Percentiles rank a stretch among this genome's conserved stretches.
Evolutionary conservation across 2,797 vertebrate species (phyloP).

Genomic region (Anomalospiza imberbis): DNA sequence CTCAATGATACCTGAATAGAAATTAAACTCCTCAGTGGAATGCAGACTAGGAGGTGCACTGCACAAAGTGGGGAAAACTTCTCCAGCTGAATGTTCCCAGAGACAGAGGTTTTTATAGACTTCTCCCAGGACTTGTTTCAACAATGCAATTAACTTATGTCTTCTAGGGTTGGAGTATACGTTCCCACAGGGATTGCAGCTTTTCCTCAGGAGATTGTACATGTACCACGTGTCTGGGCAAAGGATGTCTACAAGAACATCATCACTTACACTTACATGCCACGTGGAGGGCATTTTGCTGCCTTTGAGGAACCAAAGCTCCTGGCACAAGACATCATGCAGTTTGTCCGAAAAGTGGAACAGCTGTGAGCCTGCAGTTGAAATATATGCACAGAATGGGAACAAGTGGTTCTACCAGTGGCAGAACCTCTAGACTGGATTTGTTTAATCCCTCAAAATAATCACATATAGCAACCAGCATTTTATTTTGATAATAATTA

Average conservation of each 20-base stretch:
- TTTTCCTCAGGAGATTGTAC: conserved; percentile 79
- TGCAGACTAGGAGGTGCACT: neutral
- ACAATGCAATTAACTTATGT: neutral
- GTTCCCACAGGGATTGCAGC: conserved; percentile 85
- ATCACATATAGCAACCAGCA: neutral
- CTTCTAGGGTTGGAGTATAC: conserved; percentile 67
- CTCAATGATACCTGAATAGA: neutral
- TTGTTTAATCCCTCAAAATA: neutral
- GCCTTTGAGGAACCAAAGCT: conserved; percentile 87
- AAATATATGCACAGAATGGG: neutral
- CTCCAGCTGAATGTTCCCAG: neutral
- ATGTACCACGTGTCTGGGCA: conserved; percentile 78
- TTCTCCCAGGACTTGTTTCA: neutral
- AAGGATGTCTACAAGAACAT: conserved; percentile 72
- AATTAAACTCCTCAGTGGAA: neutral
- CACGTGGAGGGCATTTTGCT: conserved; percentile 85
- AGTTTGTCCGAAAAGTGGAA: conserved; percentile 84
- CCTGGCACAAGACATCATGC: conserved; percentile 78
- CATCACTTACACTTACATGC: conserved; percentile 80
- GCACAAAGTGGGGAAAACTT: neutral
- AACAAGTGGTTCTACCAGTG: neutral
- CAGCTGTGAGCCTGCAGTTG: conserved; percentile 15
- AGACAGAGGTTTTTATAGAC: neutral
- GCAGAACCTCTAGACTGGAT: neutral
- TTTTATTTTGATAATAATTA: neutral